Evolutionary conservation across 2,797 vertebrate genomes (phyloP).

Genomic region (Petrocephalus schoutedeni): DNA sequence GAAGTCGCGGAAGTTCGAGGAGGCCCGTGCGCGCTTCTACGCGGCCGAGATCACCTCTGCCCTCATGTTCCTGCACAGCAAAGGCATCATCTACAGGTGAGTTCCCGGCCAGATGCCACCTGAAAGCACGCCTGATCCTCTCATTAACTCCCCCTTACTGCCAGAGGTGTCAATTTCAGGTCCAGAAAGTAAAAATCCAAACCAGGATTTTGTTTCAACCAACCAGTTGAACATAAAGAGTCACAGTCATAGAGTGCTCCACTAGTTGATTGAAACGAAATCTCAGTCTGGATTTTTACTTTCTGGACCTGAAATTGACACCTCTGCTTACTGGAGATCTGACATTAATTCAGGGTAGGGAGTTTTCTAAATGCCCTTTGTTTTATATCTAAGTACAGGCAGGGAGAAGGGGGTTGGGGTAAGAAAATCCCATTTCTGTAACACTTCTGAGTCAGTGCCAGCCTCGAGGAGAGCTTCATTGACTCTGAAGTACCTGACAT

Average conservation of each 20-base stretch:
- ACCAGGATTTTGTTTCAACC: too few relatives aligned
- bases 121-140: background rate
- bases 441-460: background rate
- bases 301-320: too few relatives aligned
- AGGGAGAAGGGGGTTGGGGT: background rate
- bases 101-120: conserved; percentile 24
- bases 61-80: conserved; percentile 91
- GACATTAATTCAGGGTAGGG: background rate
- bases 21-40: conserved; percentile 85
- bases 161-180: too few relatives aligned
- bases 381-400: background rate
- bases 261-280: too few relatives aligned
- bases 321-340: background rate
- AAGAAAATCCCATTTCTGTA: background rate
- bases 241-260: too few relatives aligned
- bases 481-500: background rate
- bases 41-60: conserved; percentile 92
- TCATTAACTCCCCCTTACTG: background rate
- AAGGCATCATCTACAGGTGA: conserved; percentile 93
- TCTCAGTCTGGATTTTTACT: too few relatives aligned
- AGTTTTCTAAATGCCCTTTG: background rate
- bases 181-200: too few relatives aligned
- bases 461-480: background rate
- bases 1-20: conserved; percentile 94
- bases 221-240: too few relatives aligned